Conservation (phyloP, 2,888 invertebrate species). For the Ditula angustiorana region DNA sequence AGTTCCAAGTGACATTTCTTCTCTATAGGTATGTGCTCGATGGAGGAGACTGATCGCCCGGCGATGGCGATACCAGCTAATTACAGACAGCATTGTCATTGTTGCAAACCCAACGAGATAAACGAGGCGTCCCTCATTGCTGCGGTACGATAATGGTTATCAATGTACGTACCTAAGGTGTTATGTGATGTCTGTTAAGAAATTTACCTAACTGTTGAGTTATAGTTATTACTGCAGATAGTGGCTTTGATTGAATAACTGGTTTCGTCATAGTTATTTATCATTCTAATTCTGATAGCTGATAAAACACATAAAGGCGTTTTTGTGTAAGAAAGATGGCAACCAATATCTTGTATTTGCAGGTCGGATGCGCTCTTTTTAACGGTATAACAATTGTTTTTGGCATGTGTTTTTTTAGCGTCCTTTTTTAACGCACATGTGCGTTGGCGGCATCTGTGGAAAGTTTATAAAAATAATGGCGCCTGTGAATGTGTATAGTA, state of each 20-base stretch:
- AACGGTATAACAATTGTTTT: no score
- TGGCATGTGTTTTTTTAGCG: no score
- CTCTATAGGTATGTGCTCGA: no score
- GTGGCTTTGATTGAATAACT: not conserved
- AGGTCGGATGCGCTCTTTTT: no score
- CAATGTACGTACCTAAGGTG: not conserved
- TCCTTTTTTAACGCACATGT: no score
- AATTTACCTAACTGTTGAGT: not conserved
- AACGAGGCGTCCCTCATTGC: slow-evolving; percentile 62
- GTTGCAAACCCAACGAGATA: slow-evolving; percentile 43
- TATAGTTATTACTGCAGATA: not conserved
- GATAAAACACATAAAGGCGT: not conserved
- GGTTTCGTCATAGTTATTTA: not conserved
- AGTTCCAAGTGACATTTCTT: no score
- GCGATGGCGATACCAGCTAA: slow-evolving; percentile 34
- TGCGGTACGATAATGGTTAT: not conserved
- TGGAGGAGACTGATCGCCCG: no score
- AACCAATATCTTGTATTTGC: no score
- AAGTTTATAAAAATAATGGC: no score
- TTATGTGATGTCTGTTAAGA: not conserved
- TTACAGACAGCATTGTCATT: slow-evolving; percentile 45
- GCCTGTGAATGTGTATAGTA: no score
- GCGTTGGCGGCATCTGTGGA: no score
- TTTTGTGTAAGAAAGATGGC: no score
- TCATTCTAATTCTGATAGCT: not conserved